Evolutionary conservation across 2,113 vertebrate species (phyloP).

Genomic region (Myrmecophaga tridactyla): DNA sequence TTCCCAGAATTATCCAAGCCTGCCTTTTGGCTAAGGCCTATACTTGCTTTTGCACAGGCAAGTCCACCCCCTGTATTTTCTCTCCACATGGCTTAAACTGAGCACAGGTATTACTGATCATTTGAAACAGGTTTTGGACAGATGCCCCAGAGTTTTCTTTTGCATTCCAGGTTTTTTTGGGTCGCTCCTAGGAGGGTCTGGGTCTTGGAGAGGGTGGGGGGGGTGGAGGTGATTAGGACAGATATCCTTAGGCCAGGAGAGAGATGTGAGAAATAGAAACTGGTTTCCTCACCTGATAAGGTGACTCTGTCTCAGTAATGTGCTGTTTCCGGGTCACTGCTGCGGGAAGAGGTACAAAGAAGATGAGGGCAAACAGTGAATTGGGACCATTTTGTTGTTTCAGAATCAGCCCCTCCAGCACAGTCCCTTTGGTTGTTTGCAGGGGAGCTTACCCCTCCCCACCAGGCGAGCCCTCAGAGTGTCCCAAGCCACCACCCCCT

Average conservation of each 20-base stretch:
- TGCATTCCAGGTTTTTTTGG: background rate
- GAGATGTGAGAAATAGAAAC: background rate
- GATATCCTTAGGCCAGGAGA: background rate
- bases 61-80: background rate
- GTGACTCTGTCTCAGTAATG: constrained; percentile 67
- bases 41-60: background rate
- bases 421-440: background rate
- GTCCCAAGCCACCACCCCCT: background rate
- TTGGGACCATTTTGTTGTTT: background rate
- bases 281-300: constrained; percentile 74
- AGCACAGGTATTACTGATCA: background rate
- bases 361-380: background rate
- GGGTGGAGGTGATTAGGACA: background rate
- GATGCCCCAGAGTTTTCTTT: background rate
- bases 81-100: background rate
- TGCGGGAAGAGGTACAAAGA: background rate
- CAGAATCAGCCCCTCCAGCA: background rate
- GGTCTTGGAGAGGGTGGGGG: background rate
- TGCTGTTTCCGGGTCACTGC: constrained; percentile 58
- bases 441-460: background rate
- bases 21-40: background rate
- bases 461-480: background rate
- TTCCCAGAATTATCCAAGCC: background rate
- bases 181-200: background rate
- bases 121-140: background rate